phyloP scores from a whole-genome alignment of 2,113 vertebrate genomes.

The Phylloscopus whistleri region DNA sequence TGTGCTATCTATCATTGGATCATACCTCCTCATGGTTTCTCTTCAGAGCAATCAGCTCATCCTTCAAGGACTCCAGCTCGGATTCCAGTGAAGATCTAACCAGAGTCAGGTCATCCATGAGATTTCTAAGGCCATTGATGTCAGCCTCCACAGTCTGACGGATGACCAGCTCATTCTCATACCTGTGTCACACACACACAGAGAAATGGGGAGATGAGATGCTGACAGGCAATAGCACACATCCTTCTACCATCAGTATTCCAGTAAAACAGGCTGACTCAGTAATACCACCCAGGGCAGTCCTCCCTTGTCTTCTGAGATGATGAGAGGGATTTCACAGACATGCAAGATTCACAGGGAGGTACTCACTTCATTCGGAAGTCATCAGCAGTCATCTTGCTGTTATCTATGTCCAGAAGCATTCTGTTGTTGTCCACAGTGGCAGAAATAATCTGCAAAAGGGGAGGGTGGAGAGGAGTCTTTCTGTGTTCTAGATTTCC shows the following conservation, averaged over 20 bases:
- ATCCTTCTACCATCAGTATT: background rate
- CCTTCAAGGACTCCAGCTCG: background rate
- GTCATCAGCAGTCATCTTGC: constrained; percentile 70
- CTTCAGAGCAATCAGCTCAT: constrained; percentile 58
- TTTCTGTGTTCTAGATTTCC: background rate
- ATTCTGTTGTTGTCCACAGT: constrained; percentile 61
- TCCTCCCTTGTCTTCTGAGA: background rate
- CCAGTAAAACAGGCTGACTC: background rate
- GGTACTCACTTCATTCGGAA: constrained; percentile 75
- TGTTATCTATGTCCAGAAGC: constrained; percentile 66
- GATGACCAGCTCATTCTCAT: constrained; percentile 60
- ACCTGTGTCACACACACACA: constrained; percentile 19
- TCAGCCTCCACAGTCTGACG: constrained; percentile 57
- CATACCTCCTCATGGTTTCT: constrained; percentile 71
- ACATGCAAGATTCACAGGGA: background rate
- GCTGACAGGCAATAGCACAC: background rate
- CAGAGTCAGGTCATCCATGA: constrained; percentile 64
- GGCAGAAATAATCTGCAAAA: constrained; percentile 37
- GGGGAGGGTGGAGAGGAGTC: background rate
- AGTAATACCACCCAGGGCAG: background rate
- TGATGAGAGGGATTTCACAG: background rate
- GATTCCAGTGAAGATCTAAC: constrained; percentile 29
- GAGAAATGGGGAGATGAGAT: background rate
- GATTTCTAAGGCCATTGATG: constrained; percentile 50
- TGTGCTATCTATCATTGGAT: rapidly evolving